Percentiles rank a stretch among this genome's conserved stretches.
phyloP scores from a whole-genome alignment of 2,113 vertebrate species.

The Felis chaus region DNA sequence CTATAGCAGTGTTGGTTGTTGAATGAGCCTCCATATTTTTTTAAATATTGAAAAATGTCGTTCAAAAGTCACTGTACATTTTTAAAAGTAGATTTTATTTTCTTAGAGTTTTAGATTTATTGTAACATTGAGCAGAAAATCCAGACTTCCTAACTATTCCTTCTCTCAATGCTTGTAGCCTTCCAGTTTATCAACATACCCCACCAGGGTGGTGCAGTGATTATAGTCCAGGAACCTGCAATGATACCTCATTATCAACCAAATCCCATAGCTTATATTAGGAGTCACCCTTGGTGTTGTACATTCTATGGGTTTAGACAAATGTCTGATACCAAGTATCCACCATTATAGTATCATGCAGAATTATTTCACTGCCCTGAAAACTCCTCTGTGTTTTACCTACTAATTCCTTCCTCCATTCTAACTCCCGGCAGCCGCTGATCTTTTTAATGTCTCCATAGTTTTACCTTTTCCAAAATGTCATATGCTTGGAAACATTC shows the following conservation, averaged over 20 bases:
- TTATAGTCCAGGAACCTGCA: neutral
- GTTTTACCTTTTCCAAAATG: neutral
- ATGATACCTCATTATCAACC: too few species aligned
- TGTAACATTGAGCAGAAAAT: neutral
- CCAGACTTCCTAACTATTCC: too few species aligned
- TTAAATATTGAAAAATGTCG: neutral
- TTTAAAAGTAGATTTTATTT: neutral
- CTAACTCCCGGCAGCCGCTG: neutral
- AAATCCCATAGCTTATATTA: neutral
- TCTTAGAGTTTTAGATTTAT: neutral
- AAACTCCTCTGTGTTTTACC: neutral
- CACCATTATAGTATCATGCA: neutral
- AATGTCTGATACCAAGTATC: neutral
- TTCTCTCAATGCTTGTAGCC: rapidly evolving
- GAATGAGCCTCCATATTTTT: neutral
- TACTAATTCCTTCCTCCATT: neutral
- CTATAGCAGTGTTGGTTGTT: neutral
- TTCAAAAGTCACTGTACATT: neutral
- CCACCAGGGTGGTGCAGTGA: neutral
- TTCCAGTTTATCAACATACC: neutral
- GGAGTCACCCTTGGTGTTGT: neutral
- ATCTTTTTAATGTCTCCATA: neutral
- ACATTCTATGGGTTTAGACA: neutral
- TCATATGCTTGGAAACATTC: neutral
- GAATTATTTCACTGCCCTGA: neutral